phyloP scores from a whole-genome alignment of 2,888 invertebrate genomes.

The Lissocephala sabroskyi region DNA sequence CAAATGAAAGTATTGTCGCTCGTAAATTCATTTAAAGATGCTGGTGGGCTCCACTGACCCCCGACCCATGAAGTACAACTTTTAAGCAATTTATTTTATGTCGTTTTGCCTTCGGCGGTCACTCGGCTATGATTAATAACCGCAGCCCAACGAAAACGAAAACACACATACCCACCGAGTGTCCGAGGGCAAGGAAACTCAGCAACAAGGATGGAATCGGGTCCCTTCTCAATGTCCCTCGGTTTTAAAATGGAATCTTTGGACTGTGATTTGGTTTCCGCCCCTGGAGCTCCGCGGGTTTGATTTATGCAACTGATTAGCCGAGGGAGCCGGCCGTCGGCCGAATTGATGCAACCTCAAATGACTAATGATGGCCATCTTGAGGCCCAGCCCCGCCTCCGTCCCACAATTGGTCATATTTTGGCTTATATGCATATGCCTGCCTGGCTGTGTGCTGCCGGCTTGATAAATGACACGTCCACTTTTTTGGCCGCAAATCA shows the following conservation, averaged over 20 bases:
- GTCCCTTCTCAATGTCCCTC: no score
- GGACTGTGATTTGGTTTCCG: not conserved
- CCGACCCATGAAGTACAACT: constrained; percentile 32
- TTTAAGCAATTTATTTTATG: constrained; percentile 62
- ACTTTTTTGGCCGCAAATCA: constrained; percentile 29
- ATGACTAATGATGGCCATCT: constrained; percentile 49
- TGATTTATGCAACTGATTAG: constrained; percentile 64
- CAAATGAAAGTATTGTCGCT: constrained; percentile 59
- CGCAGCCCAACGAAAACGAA: constrained; percentile 27
- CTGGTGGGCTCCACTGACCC: constrained; percentile 5
- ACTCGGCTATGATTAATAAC: constrained; percentile 52
- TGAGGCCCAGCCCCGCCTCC: not conserved
- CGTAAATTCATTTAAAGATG: constrained; percentile 58
- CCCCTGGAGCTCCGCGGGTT: constrained; percentile 13
- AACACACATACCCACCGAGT: no score
- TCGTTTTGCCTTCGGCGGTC: constrained; percentile 19
- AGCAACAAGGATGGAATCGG: no score
- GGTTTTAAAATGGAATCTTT: no score
- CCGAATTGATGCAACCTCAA: constrained; percentile 48
- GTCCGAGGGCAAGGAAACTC: no score
- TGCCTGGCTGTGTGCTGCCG: not conserved
- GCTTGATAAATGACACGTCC: constrained; percentile 2
- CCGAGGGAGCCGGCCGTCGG: constrained; percentile 16
- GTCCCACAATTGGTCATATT: no score
- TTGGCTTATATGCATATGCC: constrained; percentile 11